These are phyloP conservation scores for Gisinianus flammeolus DNA, from an alignment of 2,888 invertebrate genomes.

Conservation along the genomic window DNA sequence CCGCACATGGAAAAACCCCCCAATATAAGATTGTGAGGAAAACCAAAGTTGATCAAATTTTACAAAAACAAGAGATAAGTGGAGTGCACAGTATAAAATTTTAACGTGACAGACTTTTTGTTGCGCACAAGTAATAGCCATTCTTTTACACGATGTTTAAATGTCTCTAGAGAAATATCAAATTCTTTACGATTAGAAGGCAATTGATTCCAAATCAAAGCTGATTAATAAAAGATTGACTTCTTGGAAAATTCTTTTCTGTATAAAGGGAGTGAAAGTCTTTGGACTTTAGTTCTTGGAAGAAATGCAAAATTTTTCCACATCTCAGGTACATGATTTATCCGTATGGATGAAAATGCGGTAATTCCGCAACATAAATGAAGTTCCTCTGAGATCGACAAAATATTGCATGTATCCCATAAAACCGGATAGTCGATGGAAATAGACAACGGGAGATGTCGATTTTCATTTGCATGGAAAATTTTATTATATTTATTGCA, in stretches of 20 bases:
- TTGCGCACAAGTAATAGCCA: background rate
- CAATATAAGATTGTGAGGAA: no score
- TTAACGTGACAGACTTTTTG: no score
- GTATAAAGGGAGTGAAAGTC: background rate
- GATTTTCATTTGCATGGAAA: background rate
- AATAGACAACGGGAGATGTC: background rate
- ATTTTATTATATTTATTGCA: background rate
- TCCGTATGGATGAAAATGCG: background rate
- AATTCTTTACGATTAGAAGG: background rate
- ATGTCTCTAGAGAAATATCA: background rate
- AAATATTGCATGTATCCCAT: background rate
- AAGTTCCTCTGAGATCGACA: background rate
- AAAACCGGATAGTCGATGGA: background rate
- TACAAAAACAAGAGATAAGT: no score
- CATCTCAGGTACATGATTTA: background rate
- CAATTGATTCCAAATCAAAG: background rate
- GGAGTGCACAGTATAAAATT: no score
- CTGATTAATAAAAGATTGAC: background rate
- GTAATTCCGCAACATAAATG: background rate
- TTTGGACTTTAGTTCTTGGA: background rate
- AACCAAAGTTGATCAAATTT: no score
- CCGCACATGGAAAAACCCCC: no score
- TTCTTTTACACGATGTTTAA: background rate
- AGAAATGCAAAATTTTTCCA: background rate
- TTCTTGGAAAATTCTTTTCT: background rate